Percentiles rank a stretch among this genome's conserved stretches.
Evolutionary conservation across 2,888 invertebrate genomes (phyloP).

Genomic region (Nasonovia ribisnigri): DNA sequence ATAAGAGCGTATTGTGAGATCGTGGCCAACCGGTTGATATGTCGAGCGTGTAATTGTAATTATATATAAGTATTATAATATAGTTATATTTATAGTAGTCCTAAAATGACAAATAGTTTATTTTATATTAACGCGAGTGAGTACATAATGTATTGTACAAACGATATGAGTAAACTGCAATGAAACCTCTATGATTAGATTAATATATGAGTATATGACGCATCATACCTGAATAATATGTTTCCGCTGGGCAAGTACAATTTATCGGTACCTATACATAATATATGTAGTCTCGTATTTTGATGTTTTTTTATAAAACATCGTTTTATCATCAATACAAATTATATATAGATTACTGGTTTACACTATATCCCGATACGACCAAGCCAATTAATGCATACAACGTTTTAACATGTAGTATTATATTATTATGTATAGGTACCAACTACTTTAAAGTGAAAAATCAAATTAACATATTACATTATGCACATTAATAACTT

Average conservation of each 20-base stretch:
- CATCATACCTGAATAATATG: not conserved
- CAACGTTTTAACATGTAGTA: not conserved
- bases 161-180: not conserved
- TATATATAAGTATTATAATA: not conserved
- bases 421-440: not conserved
- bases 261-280: not conserved
- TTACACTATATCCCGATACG: not conserved
- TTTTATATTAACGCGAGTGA: not conserved
- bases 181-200: not conserved
- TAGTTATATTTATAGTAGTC: not conserved
- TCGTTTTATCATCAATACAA: not conserved
- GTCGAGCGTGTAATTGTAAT: not conserved
- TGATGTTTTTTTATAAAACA: not conserved
- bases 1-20: too few species aligned
- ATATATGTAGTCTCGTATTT: not conserved
- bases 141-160: not conserved
- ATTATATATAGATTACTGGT: conserved; percentile 4
- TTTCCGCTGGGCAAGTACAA: not conserved
- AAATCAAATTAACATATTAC: not conserved
- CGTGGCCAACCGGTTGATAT: not conserved
- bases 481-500: not conserved
- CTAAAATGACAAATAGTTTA: not conserved
- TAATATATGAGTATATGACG: not conserved
- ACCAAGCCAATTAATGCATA: not conserved
- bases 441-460: not conserved